Evolutionary conservation across 2,113 vertebrate genomes (phyloP), one percentile per base, ranked within the genome.

Genomic region (Zonotrichia leucophrys): DNA sequence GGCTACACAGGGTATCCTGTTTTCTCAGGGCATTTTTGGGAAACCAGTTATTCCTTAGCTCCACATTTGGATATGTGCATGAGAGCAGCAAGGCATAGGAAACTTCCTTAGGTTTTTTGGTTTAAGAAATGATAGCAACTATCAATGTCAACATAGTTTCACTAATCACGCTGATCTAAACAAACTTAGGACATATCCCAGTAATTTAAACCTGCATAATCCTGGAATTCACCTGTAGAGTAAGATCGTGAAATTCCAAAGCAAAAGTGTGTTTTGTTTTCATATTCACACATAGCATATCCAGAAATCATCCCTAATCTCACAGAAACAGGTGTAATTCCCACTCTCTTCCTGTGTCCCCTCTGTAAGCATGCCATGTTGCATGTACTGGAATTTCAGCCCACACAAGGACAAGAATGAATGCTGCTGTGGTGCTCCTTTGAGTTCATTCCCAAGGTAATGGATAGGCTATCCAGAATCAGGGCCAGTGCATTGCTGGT

Each of bases 291-390:
- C 0, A 4, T 4, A 42, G 62, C 28, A 28, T 5, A 64, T 7
- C 20, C n/a, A 75, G 52, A 77, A 41, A 52, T 18, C 20, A 41
- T 3, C 22, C 44, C 10, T 30, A 46, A 58, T 22, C 18, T 52
- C 41, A 27, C 11, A 50, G 13, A 88, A 73, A 30, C 0, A 55
- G 23, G 47, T n/a, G 27, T 22, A 49, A 23, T 52, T 69, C 20
- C 28, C 25, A 20, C 13, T 42, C 13, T 27, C 27, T 56, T 55
- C 14, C 66, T 7, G 10, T 1, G 0, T 22, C 23, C 28, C 35
- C n/a, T 77, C 75, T 4, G 0, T 30, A 47, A 35, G 5, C 1
- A 2, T 5, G 27, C 19, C 63, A 22, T 6, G 47, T 14, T 0
- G 0, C 47, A 10, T 0, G 8, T 35, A 11, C 25, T 37, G 52